Conservation (phyloP, 1,140 invertebrate species). For the Drosophila tropicalis region DNA sequence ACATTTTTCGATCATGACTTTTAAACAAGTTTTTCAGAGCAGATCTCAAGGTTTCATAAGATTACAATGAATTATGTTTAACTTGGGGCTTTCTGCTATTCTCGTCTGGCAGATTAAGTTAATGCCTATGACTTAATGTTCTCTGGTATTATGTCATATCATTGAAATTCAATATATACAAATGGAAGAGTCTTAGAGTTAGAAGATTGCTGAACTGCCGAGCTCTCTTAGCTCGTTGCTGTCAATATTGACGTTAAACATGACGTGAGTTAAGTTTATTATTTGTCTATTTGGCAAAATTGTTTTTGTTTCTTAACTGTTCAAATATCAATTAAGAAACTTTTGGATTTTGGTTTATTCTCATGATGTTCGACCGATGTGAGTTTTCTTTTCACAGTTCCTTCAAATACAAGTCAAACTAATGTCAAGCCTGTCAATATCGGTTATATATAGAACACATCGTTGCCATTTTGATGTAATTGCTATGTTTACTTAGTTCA, state of each 20-base stretch:
- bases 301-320: slow-evolving; percentile 1
- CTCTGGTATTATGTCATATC: neutral
- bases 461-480: slow-evolving; percentile 30
- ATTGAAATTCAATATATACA: neutral
- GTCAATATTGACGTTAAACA: slow-evolving; percentile 24
- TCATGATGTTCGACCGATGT: neutral
- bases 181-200: neutral
- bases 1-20: too few relatives aligned
- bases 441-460: slow-evolving; percentile 43
- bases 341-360: neutral
- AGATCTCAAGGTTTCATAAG: too few relatives aligned
- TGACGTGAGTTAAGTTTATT: slow-evolving; percentile 24
- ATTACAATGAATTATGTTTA: too few relatives aligned
- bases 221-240: neutral
- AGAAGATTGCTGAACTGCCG: slow-evolving; percentile 1
- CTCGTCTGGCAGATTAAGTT: too few relatives aligned
- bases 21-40: too few relatives aligned
- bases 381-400: neutral
- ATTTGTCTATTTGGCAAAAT: slow-evolving; percentile 35
- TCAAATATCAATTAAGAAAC: slow-evolving; percentile 47
- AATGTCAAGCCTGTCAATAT: slow-evolving; percentile 49
- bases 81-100: too few relatives aligned
- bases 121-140: neutral
- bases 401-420: slow-evolving; percentile 37
- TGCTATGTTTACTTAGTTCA: slow-evolving; percentile 38